Base-by-base conservation (phyloP, 2,797 vertebrate genomes). In the Pangasius krempfi region DNA sequence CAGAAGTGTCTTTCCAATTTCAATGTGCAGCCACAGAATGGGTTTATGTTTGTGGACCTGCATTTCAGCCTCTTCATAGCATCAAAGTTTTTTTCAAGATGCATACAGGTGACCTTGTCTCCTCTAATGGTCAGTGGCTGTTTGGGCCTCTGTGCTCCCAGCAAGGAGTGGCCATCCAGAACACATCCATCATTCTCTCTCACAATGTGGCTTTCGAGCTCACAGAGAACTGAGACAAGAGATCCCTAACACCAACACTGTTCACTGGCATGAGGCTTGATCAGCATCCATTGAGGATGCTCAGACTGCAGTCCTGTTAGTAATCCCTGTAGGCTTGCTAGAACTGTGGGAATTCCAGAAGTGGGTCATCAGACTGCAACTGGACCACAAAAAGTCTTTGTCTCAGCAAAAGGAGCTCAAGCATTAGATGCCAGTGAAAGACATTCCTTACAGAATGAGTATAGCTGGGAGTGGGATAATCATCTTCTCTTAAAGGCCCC, bases 331-430 rank as follows among this genome's bases (percentile, higher is more conserved):
- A 27, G 33, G 20, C 30, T 81, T 12, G 18, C 10, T 22, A 81
- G 79, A 81, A 60, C 79, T 81, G 54, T 30, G 13, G 54, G 30
- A 37, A 13, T 58, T 81, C 22, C 18, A 81, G 54, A 81, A 81
- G 33, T 81, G 54, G 79, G 79, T 40, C 79, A 81, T 3, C 54
- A 22, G 54, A 20, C 30, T 81, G 54, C 54, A 81, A 47, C 9
- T 60, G 54, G 54, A 81, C 56, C 54, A 60, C 54, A 81, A 81
- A 80, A 81, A 60, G 54, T 81, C 18, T 58, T 58, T 58, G 54
- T 81, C 78, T 58, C 52, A 81, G 78, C 54, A 58, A 81, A 81
- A 58, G 30, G 30, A 56, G 6, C 52, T 58, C 18, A 12, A 58
- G 30, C n/a, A 56, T 22, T 22, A 20, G 44, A 73, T 44, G 70